A percentile compares a stretch with the other conserved stretches of the same genome.
These are phyloP conservation scores for Caenorhabditis angaria DNA, from an alignment of 2,888 invertebrate genomes.

Conservation along the genomic window DNA sequence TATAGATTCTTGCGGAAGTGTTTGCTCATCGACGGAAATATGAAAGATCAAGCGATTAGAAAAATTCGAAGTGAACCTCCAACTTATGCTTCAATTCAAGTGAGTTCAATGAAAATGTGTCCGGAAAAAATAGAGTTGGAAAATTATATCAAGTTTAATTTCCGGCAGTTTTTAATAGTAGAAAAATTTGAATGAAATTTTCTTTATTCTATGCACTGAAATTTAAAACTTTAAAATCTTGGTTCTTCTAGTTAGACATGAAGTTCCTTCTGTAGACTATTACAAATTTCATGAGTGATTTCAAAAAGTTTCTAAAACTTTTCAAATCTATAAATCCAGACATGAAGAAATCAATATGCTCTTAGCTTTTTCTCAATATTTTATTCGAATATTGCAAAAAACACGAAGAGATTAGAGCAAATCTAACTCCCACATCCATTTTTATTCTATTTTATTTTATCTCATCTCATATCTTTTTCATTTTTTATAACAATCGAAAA, in stretches of 20 bases:
- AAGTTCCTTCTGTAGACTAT: no score
- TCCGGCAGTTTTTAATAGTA: no score
- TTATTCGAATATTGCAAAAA: neutral
- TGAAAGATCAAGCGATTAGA: constrained; percentile 2
- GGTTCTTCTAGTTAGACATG: no score
- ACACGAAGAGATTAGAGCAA: constrained; percentile 2
- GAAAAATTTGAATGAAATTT: no score
- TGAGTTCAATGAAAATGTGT: neutral
- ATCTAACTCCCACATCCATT: neutral
- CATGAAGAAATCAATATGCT: no score
- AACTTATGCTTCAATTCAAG: constrained; percentile 49
- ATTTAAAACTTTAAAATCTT: no score
- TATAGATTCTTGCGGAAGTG: neutral
- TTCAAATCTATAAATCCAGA: neutral
- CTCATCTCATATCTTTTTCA: neutral
- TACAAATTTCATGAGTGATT: no score
- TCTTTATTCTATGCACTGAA: no score
- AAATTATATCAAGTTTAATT: no score
- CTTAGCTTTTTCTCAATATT: neutral
- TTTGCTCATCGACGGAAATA: neutral
- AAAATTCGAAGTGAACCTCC: constrained; percentile 51
- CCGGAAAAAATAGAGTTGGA: neutral
- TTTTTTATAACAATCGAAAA: neutral
- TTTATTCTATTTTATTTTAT: no score
- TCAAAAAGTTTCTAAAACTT: no score